Conservation (phyloP, 2,113 vertebrate genomes). For the Cygnus buccinator region DNA sequence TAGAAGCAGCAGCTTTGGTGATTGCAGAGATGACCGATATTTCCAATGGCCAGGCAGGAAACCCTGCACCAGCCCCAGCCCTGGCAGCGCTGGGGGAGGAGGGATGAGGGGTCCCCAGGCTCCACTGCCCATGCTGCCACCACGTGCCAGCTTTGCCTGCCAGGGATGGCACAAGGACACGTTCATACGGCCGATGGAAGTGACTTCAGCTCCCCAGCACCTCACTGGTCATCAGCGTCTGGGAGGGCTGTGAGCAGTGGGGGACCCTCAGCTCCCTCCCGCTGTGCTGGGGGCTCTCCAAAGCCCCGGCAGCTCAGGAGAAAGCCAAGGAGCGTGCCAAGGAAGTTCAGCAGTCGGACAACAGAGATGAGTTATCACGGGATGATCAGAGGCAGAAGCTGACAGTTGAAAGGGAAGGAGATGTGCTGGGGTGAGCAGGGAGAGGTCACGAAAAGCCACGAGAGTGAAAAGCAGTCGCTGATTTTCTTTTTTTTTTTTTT, state of each 20-base stretch:
- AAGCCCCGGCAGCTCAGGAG: neutral
- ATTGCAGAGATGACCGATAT: neutral
- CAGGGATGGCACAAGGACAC: neutral
- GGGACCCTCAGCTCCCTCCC: neutral
- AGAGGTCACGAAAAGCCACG: neutral
- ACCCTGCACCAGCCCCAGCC: accelerated
- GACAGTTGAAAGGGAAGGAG: neutral
- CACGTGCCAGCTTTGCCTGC: neutral
- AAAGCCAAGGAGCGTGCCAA: neutral
- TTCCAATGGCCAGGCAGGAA: neutral
- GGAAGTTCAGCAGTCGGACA: neutral
- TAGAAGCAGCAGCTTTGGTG: neutral
- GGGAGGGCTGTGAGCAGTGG: neutral
- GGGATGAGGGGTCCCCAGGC: neutral
- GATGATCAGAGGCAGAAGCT: neutral
- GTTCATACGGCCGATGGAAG: accelerated
- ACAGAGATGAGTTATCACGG: neutral
- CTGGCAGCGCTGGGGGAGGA: accelerated
- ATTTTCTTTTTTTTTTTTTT: neutral
- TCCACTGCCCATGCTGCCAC: too few species aligned
- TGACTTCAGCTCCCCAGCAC: accelerated
- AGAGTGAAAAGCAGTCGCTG: neutral
- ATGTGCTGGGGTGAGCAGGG: neutral
- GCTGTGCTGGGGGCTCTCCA: neutral
- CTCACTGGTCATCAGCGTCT: accelerated